These are phyloP conservation scores for Enteromius radiatus DNA, from an alignment of 2,797 vertebrate genomes.

Conservation along the genomic window DNA sequence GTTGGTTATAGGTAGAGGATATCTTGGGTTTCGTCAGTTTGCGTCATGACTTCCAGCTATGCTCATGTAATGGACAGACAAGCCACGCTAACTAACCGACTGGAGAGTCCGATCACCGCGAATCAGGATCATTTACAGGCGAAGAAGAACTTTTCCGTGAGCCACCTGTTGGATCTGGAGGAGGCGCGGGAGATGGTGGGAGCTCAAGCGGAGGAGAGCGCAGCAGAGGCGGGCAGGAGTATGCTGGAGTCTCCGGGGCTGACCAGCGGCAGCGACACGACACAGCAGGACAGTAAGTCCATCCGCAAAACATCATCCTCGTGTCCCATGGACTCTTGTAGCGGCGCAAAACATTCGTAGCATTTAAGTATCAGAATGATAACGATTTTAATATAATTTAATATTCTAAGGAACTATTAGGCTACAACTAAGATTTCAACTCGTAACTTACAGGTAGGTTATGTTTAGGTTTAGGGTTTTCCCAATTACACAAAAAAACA, in stretches of 20 bases:
- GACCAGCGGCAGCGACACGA: slow-evolving; percentile 96
- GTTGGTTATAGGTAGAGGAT: slow-evolving; percentile 33
- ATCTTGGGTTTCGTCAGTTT: slow-evolving; percentile 40
- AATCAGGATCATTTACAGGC: slow-evolving; percentile 93
- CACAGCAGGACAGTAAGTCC: slow-evolving; percentile 96
- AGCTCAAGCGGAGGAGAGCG: slow-evolving; percentile 87
- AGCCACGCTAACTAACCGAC: slow-evolving; percentile 83
- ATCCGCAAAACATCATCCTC: not conserved
- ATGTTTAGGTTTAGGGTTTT: not conserved
- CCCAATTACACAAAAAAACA: not conserved
- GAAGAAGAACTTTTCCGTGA: slow-evolving; percentile 99
- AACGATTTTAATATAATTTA: not conserved
- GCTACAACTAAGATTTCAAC: no score
- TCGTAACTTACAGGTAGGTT: no score
- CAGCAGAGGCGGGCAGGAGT: slow-evolving; percentile 88
- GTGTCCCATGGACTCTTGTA: not conserved
- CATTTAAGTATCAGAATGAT: not conserved
- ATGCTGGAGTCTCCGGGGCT: slow-evolving; percentile 94
- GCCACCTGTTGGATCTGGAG: slow-evolving; percentile 98
- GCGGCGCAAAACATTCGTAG: not conserved
- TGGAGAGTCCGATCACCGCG: slow-evolving; percentile 87
- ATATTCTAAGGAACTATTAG: no score
- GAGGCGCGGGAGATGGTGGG: slow-evolving; percentile 94
- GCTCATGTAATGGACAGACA: slow-evolving; percentile 94
- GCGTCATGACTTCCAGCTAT: slow-evolving; percentile 94